These are phyloP conservation scores for Dynastes grantii DNA, from an alignment of 2,888 invertebrate species.

Conservation along the genomic window DNA sequence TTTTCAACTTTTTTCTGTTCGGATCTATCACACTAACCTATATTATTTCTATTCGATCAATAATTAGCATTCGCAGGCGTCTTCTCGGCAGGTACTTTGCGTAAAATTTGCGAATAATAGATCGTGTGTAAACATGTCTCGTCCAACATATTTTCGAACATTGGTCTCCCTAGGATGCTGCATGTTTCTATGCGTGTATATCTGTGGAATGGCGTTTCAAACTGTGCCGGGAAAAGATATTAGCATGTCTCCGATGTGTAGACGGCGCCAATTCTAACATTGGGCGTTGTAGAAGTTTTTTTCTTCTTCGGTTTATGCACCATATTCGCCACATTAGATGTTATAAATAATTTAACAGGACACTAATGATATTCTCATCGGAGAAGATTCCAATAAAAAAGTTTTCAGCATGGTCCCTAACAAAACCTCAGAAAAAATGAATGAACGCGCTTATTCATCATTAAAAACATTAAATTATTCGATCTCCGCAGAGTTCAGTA, in stretches of 20 bases:
- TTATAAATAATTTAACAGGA: no score
- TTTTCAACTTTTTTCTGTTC: not conserved
- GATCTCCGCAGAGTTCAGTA: no score
- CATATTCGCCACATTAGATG: no score
- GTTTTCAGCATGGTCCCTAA: no score
- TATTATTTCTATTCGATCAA: slow-evolving; percentile 9
- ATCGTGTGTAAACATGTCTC: slow-evolving; percentile 4
- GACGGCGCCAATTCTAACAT: slow-evolving; percentile 25
- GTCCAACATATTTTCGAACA: slow-evolving; percentile 2
- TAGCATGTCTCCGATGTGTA: slow-evolving; percentile 1
- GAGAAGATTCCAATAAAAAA: no score
- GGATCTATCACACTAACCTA: slow-evolving; percentile 27
- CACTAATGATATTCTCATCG: no score
- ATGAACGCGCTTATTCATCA: no score
- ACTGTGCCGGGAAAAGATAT: slow-evolving; percentile 1
- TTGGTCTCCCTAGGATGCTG: not conserved
- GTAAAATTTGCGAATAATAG: slow-evolving; percentile 11
- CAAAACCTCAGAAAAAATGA: no score
- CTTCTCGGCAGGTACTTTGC: not conserved
- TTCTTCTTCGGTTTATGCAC: not conserved
- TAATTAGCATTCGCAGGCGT: slow-evolving; percentile 28
- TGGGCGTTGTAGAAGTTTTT: not conserved
- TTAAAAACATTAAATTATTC: no score
- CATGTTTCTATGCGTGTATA: not conserved
- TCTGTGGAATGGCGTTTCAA: slow-evolving; percentile 4